Base-by-base conservation (phyloP, 2,888 invertebrate genomes). In the Andrena flavipes region DNA sequence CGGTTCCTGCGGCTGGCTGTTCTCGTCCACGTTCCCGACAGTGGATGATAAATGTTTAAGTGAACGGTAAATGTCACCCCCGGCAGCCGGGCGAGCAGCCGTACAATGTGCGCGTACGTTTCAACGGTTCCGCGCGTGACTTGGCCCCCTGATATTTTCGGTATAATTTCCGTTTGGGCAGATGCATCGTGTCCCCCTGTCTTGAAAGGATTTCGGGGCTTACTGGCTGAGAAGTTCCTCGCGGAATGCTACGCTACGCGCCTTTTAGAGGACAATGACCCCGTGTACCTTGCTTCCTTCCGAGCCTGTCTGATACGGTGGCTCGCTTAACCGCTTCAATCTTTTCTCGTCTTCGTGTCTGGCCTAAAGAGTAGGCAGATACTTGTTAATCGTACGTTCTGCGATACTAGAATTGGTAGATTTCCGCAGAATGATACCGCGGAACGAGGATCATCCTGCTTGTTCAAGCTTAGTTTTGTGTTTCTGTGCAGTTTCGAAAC, bases 241-340 rank as follows among this genome's bases (percentile, higher is more conserved):
- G 65, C 35, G 67, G 78, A 71, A 84, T 65, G 69, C 73, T 77
- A 70, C 75, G 76, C 80, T 84, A 69, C 88, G 87, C 86, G 86
- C 87, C 86, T 87, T 88, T 87, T 86, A 64, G 88, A 81, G 87
- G 88, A 87, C 87, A 77, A 86, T 76, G 87, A 87, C 87, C 87
- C 74, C 86, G 72, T 76, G 73, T 74, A 75, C 76, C 82, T 85
- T 68, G 71, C 75, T 76, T 84, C 78, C 87, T 85, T 87, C 76
- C 69, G 80, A 67, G 77, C 70, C 80, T 76, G 78, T 84, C 79
- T 68, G 69, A 80, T 71, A 72, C 72, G 62, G 75, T 77, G 74
- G 63, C 64, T 49, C 51, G 64, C 59, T 64, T 67, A 51, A 67
- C 42, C 63, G 33, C 63, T 60, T 70, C 67, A 42, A 13, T 7